Percentiles rank a stretch among this genome's conserved stretches.
phyloP scores from a whole-genome alignment of 2,888 invertebrate genomes.

The Tinea semifulvella region DNA sequence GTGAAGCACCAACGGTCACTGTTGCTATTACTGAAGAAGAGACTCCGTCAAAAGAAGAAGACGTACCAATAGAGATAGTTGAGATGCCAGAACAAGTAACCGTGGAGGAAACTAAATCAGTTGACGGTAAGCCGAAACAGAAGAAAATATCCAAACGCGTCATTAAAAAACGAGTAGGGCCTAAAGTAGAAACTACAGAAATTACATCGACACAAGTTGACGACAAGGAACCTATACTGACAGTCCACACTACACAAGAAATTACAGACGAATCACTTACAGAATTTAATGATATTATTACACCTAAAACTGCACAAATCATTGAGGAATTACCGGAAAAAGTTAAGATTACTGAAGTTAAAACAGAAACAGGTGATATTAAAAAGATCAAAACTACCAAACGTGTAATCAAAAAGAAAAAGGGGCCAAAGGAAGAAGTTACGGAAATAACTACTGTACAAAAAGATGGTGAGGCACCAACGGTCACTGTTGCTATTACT shows the following conservation, averaged over 20 bases:
- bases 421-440: conserved; percentile 32
- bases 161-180: conserved; percentile 35
- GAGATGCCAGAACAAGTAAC: neutral
- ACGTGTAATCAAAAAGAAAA: conserved; percentile 29
- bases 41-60: conserved; percentile 15
- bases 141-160: conserved; percentile 16
- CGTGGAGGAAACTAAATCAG: neutral
- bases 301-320: conserved; percentile 22
- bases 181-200: conserved; percentile 34
- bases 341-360: conserved; percentile 23
- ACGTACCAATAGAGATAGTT: neutral
- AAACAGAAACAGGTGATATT: conserved; percentile 22
- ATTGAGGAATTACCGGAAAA: conserved; percentile 21
- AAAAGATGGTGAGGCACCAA: conserved; percentile 24
- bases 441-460: conserved; percentile 35
- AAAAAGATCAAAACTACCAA: conserved; percentile 24
- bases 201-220: conserved; percentile 44
- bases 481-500: conserved; percentile 13
- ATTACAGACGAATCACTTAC: conserved; percentile 23
- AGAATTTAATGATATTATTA: conserved; percentile 13
- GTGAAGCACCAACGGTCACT: conserved; percentile 31
- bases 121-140: conserved; percentile 23
- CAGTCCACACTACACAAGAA: conserved; percentile 21
- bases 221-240: conserved; percentile 33
- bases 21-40: conserved; percentile 25